Evolutionary conservation across 1,140 invertebrate species (phyloP).

Genomic region (fruit fly (Drosophila melanogaster)): DNA sequence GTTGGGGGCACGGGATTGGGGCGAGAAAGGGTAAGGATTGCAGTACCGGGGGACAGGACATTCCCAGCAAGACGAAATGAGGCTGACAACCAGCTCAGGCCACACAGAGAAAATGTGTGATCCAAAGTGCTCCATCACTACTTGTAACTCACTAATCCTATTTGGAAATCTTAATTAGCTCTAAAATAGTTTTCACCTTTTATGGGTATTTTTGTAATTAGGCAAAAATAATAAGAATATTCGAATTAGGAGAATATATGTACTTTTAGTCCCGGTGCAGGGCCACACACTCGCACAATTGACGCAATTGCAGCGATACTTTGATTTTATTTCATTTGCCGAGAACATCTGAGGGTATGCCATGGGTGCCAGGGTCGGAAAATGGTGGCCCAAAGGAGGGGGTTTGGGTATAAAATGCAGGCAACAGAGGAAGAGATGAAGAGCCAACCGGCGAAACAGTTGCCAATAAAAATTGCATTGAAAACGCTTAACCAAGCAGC

Average conservation of each 20-base stretch:
- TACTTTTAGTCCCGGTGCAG: slow-evolving; percentile 17
- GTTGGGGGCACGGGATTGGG: neutral
- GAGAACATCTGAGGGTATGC: slow-evolving; percentile 47
- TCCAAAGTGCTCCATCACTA: neutral
- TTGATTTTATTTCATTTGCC: slow-evolving; percentile 81
- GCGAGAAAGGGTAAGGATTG: neutral
- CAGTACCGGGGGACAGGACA: slow-evolving; percentile 33
- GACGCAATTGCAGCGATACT: slow-evolving; percentile 79
- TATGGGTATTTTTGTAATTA: too few species aligned
- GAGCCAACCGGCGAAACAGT: slow-evolving; percentile 66
- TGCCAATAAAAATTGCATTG: slow-evolving; percentile 82
- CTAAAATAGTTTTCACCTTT: neutral
- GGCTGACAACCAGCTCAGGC: slow-evolving; percentile 10
- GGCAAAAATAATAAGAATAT: too few species aligned
- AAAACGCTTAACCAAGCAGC: slow-evolving; percentile 81
- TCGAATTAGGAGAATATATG: neutral
- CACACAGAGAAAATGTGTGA: slow-evolving; percentile 11
- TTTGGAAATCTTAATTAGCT: too few species aligned
- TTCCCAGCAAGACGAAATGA: slow-evolving; percentile 33
- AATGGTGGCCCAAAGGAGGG: slow-evolving; percentile 11
- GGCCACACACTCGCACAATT: slow-evolving; percentile 59
- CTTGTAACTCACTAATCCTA: too few species aligned
- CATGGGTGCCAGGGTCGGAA: slow-evolving; percentile 3
- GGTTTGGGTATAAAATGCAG: slow-evolving; percentile 48
- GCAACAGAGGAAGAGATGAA: slow-evolving; percentile 28